Conservation (phyloP, 2,797 vertebrate species). For the Pangasius djambal region DNA sequence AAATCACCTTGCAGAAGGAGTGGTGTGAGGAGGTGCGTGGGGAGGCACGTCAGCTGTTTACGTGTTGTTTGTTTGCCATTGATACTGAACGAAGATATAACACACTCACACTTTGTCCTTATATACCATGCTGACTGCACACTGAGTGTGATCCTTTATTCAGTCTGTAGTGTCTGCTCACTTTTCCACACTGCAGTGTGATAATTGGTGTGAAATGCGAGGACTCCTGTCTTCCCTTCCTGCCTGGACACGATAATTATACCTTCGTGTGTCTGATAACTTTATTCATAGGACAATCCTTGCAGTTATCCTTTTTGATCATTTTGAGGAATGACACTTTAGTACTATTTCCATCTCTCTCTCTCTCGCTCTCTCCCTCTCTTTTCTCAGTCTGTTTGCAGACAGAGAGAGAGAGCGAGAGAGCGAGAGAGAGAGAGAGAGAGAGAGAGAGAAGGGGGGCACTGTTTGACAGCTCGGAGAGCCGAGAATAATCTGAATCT, state of each 20-base stretch:
- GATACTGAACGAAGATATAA: constrained; percentile 28
- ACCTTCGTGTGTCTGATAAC: constrained; percentile 53
- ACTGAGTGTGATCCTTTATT: constrained; percentile 15
- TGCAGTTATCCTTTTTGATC: constrained; percentile 55
- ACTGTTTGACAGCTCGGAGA: constrained; percentile 53
- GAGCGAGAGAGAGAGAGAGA: constrained; percentile 24
- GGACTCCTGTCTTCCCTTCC: constrained; percentile 43
- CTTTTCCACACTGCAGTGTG: constrained; percentile 34
- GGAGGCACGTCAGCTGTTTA: background rate
- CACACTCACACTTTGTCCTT: background rate
- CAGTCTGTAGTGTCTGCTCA: constrained; percentile 28
- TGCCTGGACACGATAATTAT: constrained; percentile 54
- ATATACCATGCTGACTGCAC: constrained; percentile 17
- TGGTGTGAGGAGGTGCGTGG: background rate
- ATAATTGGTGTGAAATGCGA: constrained; percentile 42
- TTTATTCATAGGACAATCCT: constrained; percentile 56
- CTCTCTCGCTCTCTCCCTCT: background rate
- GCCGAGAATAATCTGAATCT: constrained; percentile 54
- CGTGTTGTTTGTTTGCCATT: constrained; percentile 5
- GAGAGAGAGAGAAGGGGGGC: constrained; percentile 2
- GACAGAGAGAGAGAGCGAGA: background rate
- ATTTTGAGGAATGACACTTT: constrained; percentile 54
- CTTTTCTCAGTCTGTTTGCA: constrained; percentile 42
- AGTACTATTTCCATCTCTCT: constrained; percentile 38
- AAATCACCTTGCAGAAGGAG: constrained; percentile 31